These are phyloP conservation scores for Bolborhynchus lineola DNA, from an alignment of 2,113 vertebrate genomes.

Conservation along the genomic window DNA sequence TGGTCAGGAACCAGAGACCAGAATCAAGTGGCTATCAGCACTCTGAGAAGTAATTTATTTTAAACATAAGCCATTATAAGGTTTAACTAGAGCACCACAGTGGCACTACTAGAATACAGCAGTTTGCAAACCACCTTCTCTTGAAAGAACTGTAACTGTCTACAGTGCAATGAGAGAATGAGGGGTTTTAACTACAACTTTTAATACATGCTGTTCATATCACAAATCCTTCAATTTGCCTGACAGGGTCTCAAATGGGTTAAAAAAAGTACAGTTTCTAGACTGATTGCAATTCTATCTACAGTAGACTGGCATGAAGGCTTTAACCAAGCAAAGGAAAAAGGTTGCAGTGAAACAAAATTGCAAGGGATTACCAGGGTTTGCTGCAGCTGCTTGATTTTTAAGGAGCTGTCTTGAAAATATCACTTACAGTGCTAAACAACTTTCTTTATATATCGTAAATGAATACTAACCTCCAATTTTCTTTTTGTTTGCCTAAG, in stretches of 20 bases:
- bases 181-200: background rate
- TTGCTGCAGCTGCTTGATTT: background rate
- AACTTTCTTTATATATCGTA: background rate
- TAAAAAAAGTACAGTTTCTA: background rate
- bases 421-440: background rate
- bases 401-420: background rate
- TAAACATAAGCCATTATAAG: background rate
- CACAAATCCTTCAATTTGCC: background rate
- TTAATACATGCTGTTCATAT: background rate
- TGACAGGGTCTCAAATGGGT: background rate
- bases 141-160: background rate
- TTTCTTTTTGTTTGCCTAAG: slow-evolving; percentile 1
- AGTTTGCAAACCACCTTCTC: background rate
- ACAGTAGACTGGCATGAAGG: background rate
- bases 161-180: background rate
- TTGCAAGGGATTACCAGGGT: background rate
- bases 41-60: background rate
- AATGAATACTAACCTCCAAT: background rate
- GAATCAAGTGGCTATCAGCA: background rate
- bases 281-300: background rate
- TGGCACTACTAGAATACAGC: background rate
- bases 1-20: background rate
- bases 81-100: background rate
- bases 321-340: background rate
- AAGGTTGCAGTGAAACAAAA: background rate